phyloP scores from a whole-genome alignment of 2,888 invertebrate species.

The Anthoptus insignis region DNA sequence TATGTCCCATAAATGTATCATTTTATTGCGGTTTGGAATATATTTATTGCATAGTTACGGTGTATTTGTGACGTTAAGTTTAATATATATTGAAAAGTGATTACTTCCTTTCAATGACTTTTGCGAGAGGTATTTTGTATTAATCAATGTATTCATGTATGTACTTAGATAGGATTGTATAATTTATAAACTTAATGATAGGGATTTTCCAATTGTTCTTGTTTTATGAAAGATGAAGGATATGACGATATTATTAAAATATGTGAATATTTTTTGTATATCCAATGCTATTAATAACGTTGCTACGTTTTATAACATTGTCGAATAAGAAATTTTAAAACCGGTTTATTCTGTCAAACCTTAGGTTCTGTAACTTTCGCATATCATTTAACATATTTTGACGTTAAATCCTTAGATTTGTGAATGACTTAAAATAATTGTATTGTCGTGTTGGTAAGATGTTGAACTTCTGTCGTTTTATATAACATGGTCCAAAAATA shows the following conservation, averaged over 20 bases:
- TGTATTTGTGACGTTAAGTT: slow-evolving; percentile 29
- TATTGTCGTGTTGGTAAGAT: slow-evolving; percentile 20
- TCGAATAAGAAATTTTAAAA: neutral
- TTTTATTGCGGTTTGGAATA: neutral
- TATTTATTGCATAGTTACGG: slow-evolving; percentile 5
- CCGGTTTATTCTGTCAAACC: neutral
- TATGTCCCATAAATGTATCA: slow-evolving; percentile 24
- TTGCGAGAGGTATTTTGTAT: slow-evolving; percentile 27
- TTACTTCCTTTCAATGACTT: slow-evolving; percentile 19
- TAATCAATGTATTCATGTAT: slow-evolving; percentile 20
- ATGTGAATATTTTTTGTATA: neutral
- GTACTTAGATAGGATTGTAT: slow-evolving; percentile 24
- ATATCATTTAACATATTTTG: slow-evolving; percentile 36
- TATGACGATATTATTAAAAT: neutral
- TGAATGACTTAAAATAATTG: slow-evolving; percentile 10
- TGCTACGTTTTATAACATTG: neutral
- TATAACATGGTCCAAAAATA: slow-evolving; percentile 29
- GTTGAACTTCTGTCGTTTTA: slow-evolving; percentile 12
- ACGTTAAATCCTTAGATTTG: slow-evolving; percentile 9
- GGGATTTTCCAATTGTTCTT: slow-evolving; percentile 4
- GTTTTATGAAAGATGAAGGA: neutral
- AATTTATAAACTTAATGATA: slow-evolving; percentile 17
- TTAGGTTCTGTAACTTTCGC: slow-evolving; percentile 12
- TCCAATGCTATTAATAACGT: neutral
- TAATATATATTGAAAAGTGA: slow-evolving; percentile 37